Conservation (phyloP, 1,140 invertebrate species). For the Brachionus sp. region DNA sequence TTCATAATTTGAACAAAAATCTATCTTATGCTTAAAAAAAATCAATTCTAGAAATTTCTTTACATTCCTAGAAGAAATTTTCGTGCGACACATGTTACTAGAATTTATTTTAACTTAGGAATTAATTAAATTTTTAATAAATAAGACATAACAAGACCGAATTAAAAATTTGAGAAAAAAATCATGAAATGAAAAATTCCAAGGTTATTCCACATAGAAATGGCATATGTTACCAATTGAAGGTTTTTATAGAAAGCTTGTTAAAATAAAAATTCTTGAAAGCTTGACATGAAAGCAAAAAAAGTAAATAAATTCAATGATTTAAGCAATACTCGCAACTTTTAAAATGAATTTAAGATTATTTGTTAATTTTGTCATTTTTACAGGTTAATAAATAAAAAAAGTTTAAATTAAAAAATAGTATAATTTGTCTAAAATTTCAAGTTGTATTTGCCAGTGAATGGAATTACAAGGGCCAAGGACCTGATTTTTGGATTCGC, state of each 20-base stretch:
- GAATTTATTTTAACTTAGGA: not conserved
- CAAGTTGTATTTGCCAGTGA: not conserved
- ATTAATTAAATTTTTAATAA: not conserved
- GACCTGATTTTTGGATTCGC: conserved; percentile 50
- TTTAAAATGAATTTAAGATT: not conserved
- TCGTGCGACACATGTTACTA: not conserved
- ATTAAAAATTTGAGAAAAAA: not conserved
- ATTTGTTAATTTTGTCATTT: not conserved
- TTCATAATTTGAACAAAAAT: no score
- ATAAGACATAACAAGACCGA: not conserved
- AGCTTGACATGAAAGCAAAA: not conserved
- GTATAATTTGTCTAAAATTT: not conserved
- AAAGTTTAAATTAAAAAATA: not conserved
- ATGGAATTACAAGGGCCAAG: conserved; percentile 46
- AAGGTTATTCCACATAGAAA: not conserved
- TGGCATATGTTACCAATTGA: not conserved
- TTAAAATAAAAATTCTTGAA: not conserved
- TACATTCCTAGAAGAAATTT: no score
- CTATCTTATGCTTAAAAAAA: no score
- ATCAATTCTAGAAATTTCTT: no score
- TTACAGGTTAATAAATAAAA: not conserved
- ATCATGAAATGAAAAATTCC: not conserved
- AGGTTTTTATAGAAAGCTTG: not conserved
- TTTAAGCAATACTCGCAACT: not conserved
- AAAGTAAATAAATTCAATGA: not conserved